A percentile compares a stretch with the other conserved stretches of the same genome.
Conservation (phyloP, 2,113 vertebrate species). For the Megaptera novaeangliae region DNA sequence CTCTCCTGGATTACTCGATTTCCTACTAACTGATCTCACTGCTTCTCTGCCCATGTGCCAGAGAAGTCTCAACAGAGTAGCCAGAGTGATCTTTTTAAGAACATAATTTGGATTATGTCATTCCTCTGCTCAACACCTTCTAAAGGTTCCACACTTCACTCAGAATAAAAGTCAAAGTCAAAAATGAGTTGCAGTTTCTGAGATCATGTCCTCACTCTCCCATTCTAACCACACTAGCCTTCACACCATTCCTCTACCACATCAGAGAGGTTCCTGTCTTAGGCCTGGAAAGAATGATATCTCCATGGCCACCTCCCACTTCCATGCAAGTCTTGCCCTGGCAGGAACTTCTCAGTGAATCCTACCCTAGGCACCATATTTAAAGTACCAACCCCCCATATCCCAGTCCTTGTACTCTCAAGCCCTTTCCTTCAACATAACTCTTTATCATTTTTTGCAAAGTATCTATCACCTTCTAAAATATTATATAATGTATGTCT, state of each 20-base stretch:
- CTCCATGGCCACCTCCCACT: not conserved
- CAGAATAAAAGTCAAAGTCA: not conserved
- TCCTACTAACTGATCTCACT: not conserved
- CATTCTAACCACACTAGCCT: not conserved
- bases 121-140: not conserved
- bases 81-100: not conserved
- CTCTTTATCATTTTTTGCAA: not conserved
- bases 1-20: not conserved
- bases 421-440: not conserved
- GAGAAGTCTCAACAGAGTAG: not conserved
- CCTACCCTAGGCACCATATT: not conserved
- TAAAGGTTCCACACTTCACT: not conserved
- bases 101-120: not conserved
- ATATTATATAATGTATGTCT: not conserved
- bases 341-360: accelerated
- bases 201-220: not conserved
- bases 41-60: not conserved
- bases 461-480: not conserved
- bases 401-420: not conserved
- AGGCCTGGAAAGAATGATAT: not conserved
- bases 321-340: accelerated
- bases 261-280: not conserved
- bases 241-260: not conserved
- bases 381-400: not conserved
- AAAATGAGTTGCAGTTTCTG: not conserved